These are phyloP conservation scores for Kryptopterus vitreolus DNA, from an alignment of 2,797 vertebrate genomes.

Conservation along the genomic window DNA sequence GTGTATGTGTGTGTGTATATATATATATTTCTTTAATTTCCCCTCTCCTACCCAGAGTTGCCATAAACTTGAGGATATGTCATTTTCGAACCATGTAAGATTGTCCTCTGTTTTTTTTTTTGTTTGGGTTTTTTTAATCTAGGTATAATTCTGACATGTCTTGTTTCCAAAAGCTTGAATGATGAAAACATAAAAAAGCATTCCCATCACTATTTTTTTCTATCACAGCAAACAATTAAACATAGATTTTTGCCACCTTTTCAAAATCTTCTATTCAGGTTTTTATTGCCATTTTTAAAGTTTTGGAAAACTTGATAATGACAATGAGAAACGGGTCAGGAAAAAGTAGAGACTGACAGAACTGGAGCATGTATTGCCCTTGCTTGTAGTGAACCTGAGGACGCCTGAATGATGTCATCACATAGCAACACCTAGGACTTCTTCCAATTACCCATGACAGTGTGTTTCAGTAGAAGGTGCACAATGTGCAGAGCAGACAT, in stretches of 20 bases:
- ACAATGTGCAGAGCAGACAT: not conserved
- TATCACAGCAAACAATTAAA: not conserved
- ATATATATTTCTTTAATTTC: too few species aligned
- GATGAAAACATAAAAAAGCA: not conserved
- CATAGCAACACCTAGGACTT: not conserved
- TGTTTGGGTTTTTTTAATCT: not conserved
- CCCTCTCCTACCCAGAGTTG: too few species aligned
- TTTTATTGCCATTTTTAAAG: not conserved
- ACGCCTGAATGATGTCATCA: conserved; percentile 24
- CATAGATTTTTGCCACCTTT: not conserved
- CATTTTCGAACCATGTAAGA: too few species aligned
- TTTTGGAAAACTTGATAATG: not conserved
- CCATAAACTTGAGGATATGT: too few species aligned
- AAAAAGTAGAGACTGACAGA: not conserved
- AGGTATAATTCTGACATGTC: not conserved
- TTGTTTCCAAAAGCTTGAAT: not conserved
- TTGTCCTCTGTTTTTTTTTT: too few species aligned
- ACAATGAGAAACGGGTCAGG: not conserved
- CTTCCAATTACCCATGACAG: conserved; percentile 20
- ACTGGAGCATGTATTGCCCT: conserved; percentile 21
- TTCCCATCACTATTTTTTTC: not conserved
- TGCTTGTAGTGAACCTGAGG: conserved; percentile 17
- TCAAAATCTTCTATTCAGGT: not conserved
- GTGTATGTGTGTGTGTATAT: too few species aligned
- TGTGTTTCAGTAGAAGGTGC: conserved; percentile 1